Evolutionary conservation across 2,888 invertebrate species (phyloP).

Genomic region (Bruchidius siliquastri): DNA sequence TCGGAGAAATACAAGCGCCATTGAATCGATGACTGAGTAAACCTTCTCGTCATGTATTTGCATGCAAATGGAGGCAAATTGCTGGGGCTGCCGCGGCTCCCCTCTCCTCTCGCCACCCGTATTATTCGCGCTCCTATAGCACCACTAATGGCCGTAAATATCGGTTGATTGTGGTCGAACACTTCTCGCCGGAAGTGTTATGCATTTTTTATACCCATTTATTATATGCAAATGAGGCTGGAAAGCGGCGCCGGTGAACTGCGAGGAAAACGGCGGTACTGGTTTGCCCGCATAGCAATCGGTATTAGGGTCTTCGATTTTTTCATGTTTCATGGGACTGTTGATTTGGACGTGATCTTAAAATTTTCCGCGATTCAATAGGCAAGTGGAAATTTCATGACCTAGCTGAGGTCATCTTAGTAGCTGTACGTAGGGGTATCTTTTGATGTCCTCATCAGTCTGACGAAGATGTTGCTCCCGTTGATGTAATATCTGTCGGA

Average conservation of each 20-base stretch:
- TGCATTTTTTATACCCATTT: not conserved
- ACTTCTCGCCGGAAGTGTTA: conserved; percentile 10
- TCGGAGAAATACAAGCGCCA: no score
- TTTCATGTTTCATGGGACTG: no score
- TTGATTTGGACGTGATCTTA: no score
- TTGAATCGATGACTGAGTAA: conserved; percentile 6
- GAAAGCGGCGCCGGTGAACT: not conserved
- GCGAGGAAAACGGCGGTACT: not conserved
- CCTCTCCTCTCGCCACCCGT: not conserved
- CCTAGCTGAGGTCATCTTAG: no score
- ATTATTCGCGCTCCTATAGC: conserved; percentile 11
- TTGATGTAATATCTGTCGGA: no score
- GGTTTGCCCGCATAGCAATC: no score
- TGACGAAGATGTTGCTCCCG: no score
- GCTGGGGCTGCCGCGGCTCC: conserved; percentile 5
- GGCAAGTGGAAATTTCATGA: no score
- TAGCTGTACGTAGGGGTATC: no score
- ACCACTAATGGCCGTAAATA: conserved; percentile 21
- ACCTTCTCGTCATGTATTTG: conserved; percentile 23
- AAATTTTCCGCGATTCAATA: no score
- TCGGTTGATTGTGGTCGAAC: conserved; percentile 19
- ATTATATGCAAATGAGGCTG: not conserved
- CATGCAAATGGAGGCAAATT: conserved; percentile 29
- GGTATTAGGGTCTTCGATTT: no score
- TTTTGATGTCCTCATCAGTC: no score